Evolutionary conservation across 1,140 invertebrate genomes (phyloP), one percentile per base, ranked within the genome.

Genomic region (Magallana gigas): DNA sequence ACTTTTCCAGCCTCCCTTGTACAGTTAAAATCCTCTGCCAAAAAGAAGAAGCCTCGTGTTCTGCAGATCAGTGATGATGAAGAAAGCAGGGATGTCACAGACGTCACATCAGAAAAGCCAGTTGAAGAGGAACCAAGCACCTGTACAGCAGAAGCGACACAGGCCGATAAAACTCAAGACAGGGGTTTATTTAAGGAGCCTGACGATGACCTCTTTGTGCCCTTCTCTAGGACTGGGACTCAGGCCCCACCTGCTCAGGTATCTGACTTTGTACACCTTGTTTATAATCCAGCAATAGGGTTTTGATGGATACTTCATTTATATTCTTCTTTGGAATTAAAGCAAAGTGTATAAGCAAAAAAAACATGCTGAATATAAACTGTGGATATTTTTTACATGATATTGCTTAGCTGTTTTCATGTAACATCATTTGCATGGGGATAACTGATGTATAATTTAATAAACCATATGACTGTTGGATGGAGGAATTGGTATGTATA

Each of bases 51-150:
- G 64, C 18, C 48, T 8, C 16, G 56, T 80, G 80, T 80, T 3
- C 18, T 88, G 23, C 57, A 68, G 11, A 90, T 88, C 0, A 88
- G 85, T 87, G 87, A 88, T 85, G 89, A 90, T 85, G 85, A 88
- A 64, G 84, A 85, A 29, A 86, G 82, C 58, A 84, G 62, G 11
- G 83, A 82, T 57, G 48, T 18, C 0, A 6, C 12, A 29, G 48
- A 16, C 11, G 59, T 57, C 11, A 84, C 83, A 86, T 11, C 76
- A 90, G 16, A 86, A 83, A 83, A 64, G 59, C 23, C 16, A 83
- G 48, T 0, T 18, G n/a, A 82, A 56, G 80, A 82, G 36, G 36
- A 82, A 7, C 14, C 14, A 64, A 18, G 18, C 3, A 64, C 14
- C 2, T 64, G 62, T 64, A 18, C 14, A 64, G 14, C 62, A 16